Evolutionary conservation across 2,797 vertebrate genomes (phyloP).

Genomic region (Kryptolebias ocellatus): DNA sequence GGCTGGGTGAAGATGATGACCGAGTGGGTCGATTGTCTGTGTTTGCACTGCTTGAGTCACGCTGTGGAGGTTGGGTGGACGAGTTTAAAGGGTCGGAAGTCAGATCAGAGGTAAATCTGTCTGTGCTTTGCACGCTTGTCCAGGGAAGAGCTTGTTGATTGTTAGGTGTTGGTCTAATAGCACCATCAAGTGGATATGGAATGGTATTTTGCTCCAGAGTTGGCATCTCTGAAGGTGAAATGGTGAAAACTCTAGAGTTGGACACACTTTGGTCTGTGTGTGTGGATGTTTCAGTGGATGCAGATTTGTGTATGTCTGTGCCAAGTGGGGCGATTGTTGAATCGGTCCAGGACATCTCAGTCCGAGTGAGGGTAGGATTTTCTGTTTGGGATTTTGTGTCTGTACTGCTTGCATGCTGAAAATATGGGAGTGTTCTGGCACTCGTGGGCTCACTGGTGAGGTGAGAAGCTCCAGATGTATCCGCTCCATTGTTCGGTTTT

Average conservation of each 20-base stretch:
- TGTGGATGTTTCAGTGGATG: slow-evolving; percentile 6
- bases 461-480: slow-evolving; percentile 76
- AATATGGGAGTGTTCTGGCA: slow-evolving; percentile 56
- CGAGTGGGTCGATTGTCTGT: slow-evolving; percentile 21
- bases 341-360: slow-evolving; percentile 14
- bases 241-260: slow-evolving; percentile 3
- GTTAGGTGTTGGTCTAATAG: slow-evolving; percentile 18
- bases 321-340: background rate
- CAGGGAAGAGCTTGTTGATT: slow-evolving; percentile 15
- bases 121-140: slow-evolving; percentile 47
- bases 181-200: background rate
- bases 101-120: slow-evolving; percentile 13
- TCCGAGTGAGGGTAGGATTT: slow-evolving; percentile 8
- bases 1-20: slow-evolving; percentile 17
- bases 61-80: background rate
- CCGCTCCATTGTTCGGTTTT: slow-evolving; percentile 82
- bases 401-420: slow-evolving; percentile 36
- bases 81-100: slow-evolving; percentile 28
- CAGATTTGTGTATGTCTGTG: slow-evolving; percentile 9
- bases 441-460: slow-evolving; percentile 26
- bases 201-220: slow-evolving; percentile 12
- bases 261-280: slow-evolving; percentile 4
- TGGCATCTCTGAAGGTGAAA: slow-evolving; percentile 10
- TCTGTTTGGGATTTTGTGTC: slow-evolving; percentile 10
- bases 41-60: slow-evolving; percentile 10